Evolutionary conservation across 2,797 vertebrate species (phyloP), one percentile per base, ranked within the genome.

Genomic region (Sebastes diploproa): DNA sequence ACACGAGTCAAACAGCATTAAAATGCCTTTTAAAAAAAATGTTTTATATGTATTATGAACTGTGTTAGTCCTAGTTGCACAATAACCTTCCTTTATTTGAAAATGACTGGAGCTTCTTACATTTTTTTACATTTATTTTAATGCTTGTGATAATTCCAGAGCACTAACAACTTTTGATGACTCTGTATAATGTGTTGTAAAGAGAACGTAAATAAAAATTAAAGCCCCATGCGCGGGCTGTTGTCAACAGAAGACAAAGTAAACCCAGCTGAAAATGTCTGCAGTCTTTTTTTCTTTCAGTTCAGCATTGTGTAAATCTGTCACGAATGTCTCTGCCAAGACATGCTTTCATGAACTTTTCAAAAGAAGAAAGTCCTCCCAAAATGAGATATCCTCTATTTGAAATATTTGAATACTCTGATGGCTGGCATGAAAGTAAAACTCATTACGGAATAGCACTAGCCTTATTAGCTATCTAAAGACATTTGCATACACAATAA

Each of bases 101-200:
- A 90, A 90, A 88, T 69, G 59, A 87, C 85, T 86, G 85, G 78
- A 90, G 92, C 89, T 88, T 92, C 88, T 92, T 93, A 91, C 78
- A 14, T 83, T 87, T 87, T 77, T 84, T 80, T 79, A 89, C 77
- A 87, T 90, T 93, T 93, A 72, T 91, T 91, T 93, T 90, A 91
- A 93, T 86, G 91, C 89, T 92, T 91, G 80, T 88, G 64, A 82
- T 92, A 88, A 91, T 84, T 82, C 38, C 67, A 87, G 85, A 77
- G 83, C 65, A 70, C 92, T 94, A 94, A 95, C 78, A 4, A 71
- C 72, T 78, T 76, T 82, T 85, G 85, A 85, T 84, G 88, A 88
- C 88, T 91, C 77, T 95, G 92, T 95, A 81, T 90, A 95, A 95
- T 95, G 75, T 92, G 89, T 94, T 96, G 95, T 95, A 94, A 95